Evolutionary conservation across 2,888 invertebrate genomes (phyloP).

Genomic region (Archips crataeganus): DNA sequence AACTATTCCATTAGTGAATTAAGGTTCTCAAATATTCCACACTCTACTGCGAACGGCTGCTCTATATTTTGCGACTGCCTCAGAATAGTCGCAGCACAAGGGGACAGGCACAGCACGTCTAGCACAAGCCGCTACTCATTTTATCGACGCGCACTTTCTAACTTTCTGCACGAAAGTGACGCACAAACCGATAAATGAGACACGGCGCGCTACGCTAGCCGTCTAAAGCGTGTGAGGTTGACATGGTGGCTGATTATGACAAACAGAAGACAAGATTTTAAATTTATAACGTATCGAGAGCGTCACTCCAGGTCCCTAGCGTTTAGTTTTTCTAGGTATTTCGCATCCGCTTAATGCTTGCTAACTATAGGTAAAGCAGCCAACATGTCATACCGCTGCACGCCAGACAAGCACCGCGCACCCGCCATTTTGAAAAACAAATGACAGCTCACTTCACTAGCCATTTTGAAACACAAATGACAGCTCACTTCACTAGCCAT

Average conservation of each 20-base stretch:
- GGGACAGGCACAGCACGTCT: constrained; percentile 6
- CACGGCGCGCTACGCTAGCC: not conserved
- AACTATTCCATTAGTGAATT: no score
- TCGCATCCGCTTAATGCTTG: constrained; percentile 20
- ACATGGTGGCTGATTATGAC: constrained; percentile 71
- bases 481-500: not conserved
- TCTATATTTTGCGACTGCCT: not conserved
- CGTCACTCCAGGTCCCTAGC: not conserved
- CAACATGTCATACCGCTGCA: constrained; percentile 63
- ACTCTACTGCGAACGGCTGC: no score
- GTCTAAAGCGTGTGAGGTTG: constrained; percentile 49
- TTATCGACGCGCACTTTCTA: not conserved
- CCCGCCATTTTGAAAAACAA: constrained; percentile 31
- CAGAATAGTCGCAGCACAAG: not conserved
- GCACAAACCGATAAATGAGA: constrained; percentile 1
- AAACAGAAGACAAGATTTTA: constrained; percentile 26
- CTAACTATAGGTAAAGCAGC: constrained; percentile 52
- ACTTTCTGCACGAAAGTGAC: not conserved
- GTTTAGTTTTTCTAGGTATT: not conserved
- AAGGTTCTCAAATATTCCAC: no score
- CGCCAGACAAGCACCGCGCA: constrained; percentile 46
- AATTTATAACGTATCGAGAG: not conserved
- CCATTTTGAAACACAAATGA: not conserved
- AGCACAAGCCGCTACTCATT: not conserved
- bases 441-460: constrained; percentile 10